These are phyloP conservation scores for Papilio helenus DNA, from an alignment of 1,140 invertebrate species.

Conservation along the genomic window DNA sequence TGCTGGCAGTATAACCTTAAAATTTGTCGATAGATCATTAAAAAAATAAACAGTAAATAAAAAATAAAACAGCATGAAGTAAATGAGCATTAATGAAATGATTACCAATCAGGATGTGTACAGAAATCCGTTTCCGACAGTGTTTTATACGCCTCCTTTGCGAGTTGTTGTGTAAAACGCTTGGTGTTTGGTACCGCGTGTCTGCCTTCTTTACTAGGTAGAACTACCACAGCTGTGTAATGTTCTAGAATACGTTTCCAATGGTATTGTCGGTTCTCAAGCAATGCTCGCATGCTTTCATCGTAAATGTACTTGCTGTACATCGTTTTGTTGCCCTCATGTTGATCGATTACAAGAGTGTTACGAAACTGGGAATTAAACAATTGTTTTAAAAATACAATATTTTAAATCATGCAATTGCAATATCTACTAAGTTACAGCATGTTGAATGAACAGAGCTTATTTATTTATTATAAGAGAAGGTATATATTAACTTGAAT, in stretches of 20 bases:
- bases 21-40: background rate
- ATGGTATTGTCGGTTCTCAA: conserved; percentile 66
- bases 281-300: conserved; percentile 59
- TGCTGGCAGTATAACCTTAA: conserved; percentile 74
- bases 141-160: conserved; percentile 58
- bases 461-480: too few relatives aligned
- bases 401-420: background rate
- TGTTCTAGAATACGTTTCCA: conserved; percentile 72
- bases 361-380: conserved; percentile 65
- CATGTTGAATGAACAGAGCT: too few relatives aligned
- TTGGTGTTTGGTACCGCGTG: conserved; percentile 51
- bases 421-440: too few relatives aligned
- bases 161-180: conserved; percentile 62
- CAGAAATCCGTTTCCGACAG: conserved; percentile 63
- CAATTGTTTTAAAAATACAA: background rate
- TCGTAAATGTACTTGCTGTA: conserved; percentile 67
- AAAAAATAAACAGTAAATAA: background rate
- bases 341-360: conserved; percentile 56
- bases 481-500: too few relatives aligned
- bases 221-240: conserved; percentile 66
- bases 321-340: conserved; percentile 58
- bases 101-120: conserved; percentile 73
- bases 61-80: conserved; percentile 11
- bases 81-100: background rate
- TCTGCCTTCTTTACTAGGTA: conserved; percentile 56